Evolutionary conservation across 2,797 vertebrate genomes (phyloP).

Genomic region (Bradypodion ventrale): DNA sequence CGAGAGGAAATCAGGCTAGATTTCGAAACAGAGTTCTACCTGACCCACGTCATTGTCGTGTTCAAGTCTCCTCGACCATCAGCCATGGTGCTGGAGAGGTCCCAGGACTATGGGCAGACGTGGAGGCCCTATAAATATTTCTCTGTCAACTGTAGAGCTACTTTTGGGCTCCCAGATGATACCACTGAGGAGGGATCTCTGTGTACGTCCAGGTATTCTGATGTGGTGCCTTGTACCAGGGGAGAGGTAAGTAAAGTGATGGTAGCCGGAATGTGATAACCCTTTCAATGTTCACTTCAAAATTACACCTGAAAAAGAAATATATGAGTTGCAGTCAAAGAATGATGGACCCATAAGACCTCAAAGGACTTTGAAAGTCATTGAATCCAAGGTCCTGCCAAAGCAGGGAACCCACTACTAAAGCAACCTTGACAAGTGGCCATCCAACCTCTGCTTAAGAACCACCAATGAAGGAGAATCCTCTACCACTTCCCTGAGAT

Average conservation of each 20-base stretch:
- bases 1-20: conserved; percentile 84
- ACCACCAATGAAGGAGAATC: no score
- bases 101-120: conserved; percentile 82
- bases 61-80: conserved; percentile 88
- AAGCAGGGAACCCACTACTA: no score
- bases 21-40: conserved; percentile 83
- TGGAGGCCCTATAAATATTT: conserved; percentile 88
- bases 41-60: conserved; percentile 85
- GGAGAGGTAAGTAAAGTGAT: conserved; percentile 82
- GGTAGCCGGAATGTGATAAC: conserved; percentile 16
- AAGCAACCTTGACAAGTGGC: no score
- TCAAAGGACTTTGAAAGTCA: no score
- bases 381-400: no score
- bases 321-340: no score
- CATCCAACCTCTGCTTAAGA: no score
- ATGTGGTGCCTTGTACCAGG: conserved; percentile 80
- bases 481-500: no score
- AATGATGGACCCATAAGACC: no score
- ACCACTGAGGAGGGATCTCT: conserved; percentile 75
- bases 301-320: not conserved
- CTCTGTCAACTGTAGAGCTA: conserved; percentile 83
- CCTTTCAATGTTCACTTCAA: conserved; percentile 5
- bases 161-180: conserved; percentile 85
- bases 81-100: conserved; percentile 86
- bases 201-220: conserved; percentile 88